Evolutionary conservation across 2,888 invertebrate genomes (phyloP), one percentile per base, ranked within the genome.

Genomic region (Hemistola chrysoprasaria): DNA sequence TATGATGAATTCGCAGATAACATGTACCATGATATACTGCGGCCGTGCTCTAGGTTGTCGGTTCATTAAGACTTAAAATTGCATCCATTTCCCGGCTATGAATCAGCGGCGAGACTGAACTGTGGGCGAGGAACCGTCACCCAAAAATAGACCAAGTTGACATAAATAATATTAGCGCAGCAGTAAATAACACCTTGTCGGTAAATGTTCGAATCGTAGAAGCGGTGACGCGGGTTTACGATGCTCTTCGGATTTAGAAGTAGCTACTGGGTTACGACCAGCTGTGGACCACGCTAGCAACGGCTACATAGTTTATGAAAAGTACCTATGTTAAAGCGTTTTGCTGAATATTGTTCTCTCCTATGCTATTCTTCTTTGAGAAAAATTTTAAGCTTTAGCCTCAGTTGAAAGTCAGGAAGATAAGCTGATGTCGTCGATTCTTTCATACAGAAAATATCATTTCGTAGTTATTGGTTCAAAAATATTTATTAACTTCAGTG

Each of bases 91-190:
- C 71, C 74, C 71, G 66, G 62, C 72, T 56, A 68, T 82, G 79
- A 84, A 75, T 84, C 78, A 82, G 51, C 36, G 47, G 39, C 47
- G 47, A 44, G 53, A 52, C 31, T 33, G 37, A 34, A 34, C 29
- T 28, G 45, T 47, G 47, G 43, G 44, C 44, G 40, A 45, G 34
- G 24, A 28, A 28, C 28, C 58, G 54, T 53, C 57, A 65, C 56
- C 69, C 74, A 59, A 68, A 85, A 84, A 86, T 86, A 86, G 79
- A 74, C 59, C 71, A 59, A 65, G 84, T 85, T 87, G 86, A 86
- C 87, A 85, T 83, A 81, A 85, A 85, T 81, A 82, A 80, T 84
- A 78, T 78, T 75, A 72, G 75, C 65, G 9, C 8, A 24, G 6
- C n/a, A 22, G 8, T 22, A 22, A 22, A 24, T 24, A 24, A 8